Evolutionary conservation across 2,113 vertebrate genomes (phyloP).

Genomic region (Poicephalus meyeri): DNA sequence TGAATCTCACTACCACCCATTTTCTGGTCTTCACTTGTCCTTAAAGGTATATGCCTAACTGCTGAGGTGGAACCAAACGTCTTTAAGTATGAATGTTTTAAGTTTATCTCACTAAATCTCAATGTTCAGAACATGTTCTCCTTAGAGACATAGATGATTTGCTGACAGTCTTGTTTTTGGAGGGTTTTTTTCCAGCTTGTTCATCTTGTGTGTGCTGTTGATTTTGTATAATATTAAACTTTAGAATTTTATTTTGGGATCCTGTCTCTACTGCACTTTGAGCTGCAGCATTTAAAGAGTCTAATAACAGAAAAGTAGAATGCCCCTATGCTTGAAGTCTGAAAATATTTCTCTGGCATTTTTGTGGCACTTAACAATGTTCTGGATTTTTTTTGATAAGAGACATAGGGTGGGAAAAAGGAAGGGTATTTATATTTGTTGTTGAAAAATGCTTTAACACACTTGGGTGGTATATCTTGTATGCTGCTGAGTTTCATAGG

Average conservation of each 20-base stretch:
- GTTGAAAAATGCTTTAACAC: neutral
- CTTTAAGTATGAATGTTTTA: neutral
- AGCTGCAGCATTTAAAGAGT: neutral
- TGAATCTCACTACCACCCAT: neutral
- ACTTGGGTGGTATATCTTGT: neutral
- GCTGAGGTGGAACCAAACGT: neutral
- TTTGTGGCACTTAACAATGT: neutral
- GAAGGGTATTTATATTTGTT: neutral
- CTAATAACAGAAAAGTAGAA: neutral
- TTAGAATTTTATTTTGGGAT: neutral
- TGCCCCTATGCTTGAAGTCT: neutral
- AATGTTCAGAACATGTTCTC: neutral
- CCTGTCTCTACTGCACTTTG: neutral
- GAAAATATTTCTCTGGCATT: neutral
- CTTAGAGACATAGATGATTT: neutral
- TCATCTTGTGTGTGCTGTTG: neutral
- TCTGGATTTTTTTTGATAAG: neutral
- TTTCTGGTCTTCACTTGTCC: neutral
- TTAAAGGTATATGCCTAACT: neutral
- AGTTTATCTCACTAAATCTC: neutral
- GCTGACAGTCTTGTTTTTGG: neutral
- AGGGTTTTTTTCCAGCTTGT: neutral
- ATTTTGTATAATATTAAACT: neutral
- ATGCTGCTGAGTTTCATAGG: neutral
- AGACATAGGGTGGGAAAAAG: rapidly evolving